Base-by-base conservation (phyloP, 2,113 vertebrate species). In the Pithys albifrons region DNA sequence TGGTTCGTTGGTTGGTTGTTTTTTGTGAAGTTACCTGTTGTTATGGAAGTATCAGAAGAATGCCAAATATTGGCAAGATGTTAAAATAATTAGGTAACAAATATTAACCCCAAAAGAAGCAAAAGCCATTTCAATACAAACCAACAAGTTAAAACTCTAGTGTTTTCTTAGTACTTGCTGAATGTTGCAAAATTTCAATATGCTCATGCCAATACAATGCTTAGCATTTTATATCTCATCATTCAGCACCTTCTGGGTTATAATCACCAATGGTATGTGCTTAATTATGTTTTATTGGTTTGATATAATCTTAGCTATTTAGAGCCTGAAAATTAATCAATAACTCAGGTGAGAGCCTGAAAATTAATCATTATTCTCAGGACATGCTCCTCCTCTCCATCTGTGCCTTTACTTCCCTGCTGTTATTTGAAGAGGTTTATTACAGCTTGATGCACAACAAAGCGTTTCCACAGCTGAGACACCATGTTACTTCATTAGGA, bases 381-480 rank as follows among this genome's bases (percentile, higher is more conserved):
- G 66, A 91, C 67, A 88, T 75, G 82, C 80, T 91, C 70, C 96
- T 97, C 94, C 76, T 94, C 70, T 90, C 93, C 88, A 94, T 92
- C 96, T 94, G 94, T 79, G 85, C 77, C 80, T 94, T 75, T 80
- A 85, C 72, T 93, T 83, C 88, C 54, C 84, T 87, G 71, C 37
- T 87, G 88, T 92, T 77, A 92, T 83, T 92, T 91, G 79, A 95
- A 97, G 76, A 74, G 33, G 37, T 94, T 97, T 97, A 95, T 97
- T 97, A 94, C 80, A 95, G 85, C 95, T 88, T 93, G 71, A 76
- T 58, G 54, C 86, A 95, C 35, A 24, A 95, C 61, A 96, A 93
- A 96, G 72, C 80, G 73, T 72, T 82, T 92, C 72, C 70, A 96
- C 91, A 96, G 96, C 96, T 97, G 95, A 96, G 92, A 83, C 85